Evolutionary conservation across 1,140 invertebrate genomes (phyloP).

Genomic region (Euglossa dilemma): DNA sequence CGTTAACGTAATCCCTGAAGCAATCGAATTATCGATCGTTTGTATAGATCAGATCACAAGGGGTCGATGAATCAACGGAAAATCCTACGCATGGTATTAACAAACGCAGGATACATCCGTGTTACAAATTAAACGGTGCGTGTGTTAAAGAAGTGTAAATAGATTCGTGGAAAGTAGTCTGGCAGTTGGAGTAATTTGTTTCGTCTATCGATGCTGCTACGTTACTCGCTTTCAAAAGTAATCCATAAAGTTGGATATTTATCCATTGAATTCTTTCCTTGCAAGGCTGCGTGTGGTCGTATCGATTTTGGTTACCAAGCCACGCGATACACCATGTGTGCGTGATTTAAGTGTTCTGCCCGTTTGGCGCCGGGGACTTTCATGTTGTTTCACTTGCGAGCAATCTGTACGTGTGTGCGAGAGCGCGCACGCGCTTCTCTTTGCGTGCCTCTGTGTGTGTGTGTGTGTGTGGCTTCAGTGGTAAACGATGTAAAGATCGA

Average conservation of each 20-base stretch:
- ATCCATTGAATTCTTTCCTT: neutral
- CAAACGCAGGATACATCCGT: neutral
- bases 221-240: neutral
- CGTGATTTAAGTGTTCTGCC: conserved; percentile 18
- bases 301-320: conserved; percentile 35
- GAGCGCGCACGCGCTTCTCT: too few species aligned
- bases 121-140: neutral
- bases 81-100: neutral
- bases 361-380: neutral
- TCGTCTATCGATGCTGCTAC: neutral
- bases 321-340: neutral
- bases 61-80: neutral
- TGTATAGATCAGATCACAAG: neutral
- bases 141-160: neutral
- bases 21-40: neutral
- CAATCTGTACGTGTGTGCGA: neutral
- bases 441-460: too few species aligned
- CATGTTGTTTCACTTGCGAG: neutral
- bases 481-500: neutral
- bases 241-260: conserved; percentile 1
- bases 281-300: conserved; percentile 13
- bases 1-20: neutral
- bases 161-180: neutral
- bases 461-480: neutral
- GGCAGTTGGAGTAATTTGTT: neutral